Evolutionary conservation across 2,113 vertebrate species (phyloP).

Genomic region (Marcusenius ussheri): DNA sequence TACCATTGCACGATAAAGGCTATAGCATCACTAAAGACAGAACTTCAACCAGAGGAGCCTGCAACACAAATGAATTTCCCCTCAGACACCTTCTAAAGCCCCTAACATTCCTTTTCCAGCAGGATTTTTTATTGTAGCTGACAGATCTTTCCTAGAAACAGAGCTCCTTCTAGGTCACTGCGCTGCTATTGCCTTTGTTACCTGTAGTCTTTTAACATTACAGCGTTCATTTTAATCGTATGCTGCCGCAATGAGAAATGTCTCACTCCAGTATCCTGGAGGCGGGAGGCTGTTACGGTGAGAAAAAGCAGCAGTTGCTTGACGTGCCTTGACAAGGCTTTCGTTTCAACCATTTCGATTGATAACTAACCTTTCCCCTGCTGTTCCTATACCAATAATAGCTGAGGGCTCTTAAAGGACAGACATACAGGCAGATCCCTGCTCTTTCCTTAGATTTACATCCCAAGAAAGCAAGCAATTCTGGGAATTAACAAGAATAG

Average conservation of each 20-base stretch:
- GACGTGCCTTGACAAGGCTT: constrained; percentile 34
- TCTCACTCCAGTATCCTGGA: background rate
- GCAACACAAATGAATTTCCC: background rate
- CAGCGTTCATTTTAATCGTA: background rate
- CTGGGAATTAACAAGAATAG: background rate
- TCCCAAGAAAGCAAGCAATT: constrained; percentile 18
- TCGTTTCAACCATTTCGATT: constrained; percentile 35
- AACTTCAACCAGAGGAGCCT: background rate
- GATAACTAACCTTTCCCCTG: constrained; percentile 43
- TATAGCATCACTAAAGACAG: background rate
- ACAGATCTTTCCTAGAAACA: background rate
- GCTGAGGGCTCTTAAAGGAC: constrained; percentile 28
- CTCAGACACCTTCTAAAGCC: background rate
- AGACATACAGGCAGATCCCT: background rate
- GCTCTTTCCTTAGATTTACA: background rate
- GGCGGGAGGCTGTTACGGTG: background rate
- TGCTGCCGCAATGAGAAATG: background rate
- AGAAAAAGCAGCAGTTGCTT: constrained; percentile 12
- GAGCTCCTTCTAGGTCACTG: background rate
- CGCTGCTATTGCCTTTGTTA: background rate
- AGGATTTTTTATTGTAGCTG: background rate
- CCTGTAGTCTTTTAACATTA: background rate
- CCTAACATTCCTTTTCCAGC: background rate
- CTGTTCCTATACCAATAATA: constrained; percentile 43
- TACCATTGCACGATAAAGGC: background rate